These are phyloP conservation scores for Ectemnius lituratus DNA, from an alignment of 2,888 invertebrate species.

Conservation along the genomic window DNA sequence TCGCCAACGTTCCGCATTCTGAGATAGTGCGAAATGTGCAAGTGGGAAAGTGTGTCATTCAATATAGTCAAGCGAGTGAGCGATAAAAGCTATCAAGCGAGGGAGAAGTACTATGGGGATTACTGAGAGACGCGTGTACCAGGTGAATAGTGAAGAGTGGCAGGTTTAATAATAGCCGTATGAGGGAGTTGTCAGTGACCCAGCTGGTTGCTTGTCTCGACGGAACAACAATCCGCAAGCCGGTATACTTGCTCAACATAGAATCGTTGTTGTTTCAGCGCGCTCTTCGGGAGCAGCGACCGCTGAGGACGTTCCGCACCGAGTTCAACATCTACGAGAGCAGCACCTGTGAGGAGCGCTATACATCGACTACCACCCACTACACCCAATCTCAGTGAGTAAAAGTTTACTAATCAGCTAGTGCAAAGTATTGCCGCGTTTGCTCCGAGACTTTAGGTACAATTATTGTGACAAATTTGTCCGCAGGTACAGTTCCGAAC, in stretches of 20 bases:
- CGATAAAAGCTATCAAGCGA: background rate
- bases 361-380: conserved; percentile 82
- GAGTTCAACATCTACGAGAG: conserved; percentile 88
- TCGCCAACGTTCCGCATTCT: background rate
- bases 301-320: conserved; percentile 88
- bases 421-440: no score
- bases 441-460: no score
- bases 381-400: conserved; percentile 83
- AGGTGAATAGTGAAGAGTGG: background rate
- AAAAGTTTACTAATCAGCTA: background rate
- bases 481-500: conserved; percentile 68
- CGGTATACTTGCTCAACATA: background rate
- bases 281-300: conserved; percentile 78
- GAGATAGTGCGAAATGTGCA: background rate
- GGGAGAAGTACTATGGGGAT: background rate
- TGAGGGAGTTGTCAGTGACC: no score
- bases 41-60: background rate
- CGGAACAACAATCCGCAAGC: background rate
- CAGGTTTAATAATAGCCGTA: no score
- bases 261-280: conserved; percentile 69
- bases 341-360: conserved; percentile 83
- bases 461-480: background rate
- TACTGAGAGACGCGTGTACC: background rate
- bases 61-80: background rate
- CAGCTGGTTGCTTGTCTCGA: no score